Percentiles rank a stretch among this genome's conserved stretches.
Evolutionary conservation across 2,888 invertebrate species (phyloP).

Genomic region (Toxonevra muliebris): DNA sequence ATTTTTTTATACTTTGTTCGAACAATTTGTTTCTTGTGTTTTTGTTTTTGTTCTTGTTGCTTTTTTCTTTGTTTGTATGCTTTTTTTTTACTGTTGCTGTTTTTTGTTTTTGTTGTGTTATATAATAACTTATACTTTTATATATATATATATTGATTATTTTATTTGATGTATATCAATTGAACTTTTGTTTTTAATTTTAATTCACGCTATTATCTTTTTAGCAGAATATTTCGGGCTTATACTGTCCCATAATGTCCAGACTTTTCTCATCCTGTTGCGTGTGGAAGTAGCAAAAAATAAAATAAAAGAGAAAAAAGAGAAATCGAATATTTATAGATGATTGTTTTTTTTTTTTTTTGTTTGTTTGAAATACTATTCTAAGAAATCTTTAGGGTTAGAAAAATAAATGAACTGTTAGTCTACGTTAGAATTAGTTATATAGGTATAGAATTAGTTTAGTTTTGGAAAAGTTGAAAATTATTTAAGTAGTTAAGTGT

Average conservation of each 20-base stretch:
- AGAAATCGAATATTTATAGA: conserved; percentile 35
- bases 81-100: conserved; percentile 31
- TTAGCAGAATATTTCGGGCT: conserved; percentile 83
- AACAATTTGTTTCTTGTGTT: conserved; percentile 34
- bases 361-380: not conserved
- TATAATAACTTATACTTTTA: conserved; percentile 9
- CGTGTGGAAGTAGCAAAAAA: conserved; percentile 52
- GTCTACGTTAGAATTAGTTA: too few relatives aligned
- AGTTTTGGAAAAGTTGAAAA: too few relatives aligned
- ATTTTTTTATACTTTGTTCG: conserved; percentile 27
- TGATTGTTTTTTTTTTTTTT: conserved; percentile 3
- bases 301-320: conserved; percentile 34
- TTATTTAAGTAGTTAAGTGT: too few relatives aligned
- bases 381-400: not conserved
- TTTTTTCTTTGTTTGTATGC: conserved; percentile 30
- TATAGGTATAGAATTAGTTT: too few relatives aligned
- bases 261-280: conserved; percentile 76
- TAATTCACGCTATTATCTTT: conserved; percentile 34
- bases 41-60: conserved; percentile 35
- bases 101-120: conserved; percentile 31
- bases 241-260: conserved; percentile 82
- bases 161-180: conserved; percentile 41
- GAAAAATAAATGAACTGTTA: not conserved
- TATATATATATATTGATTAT: conserved; percentile 26
- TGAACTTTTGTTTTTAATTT: conserved; percentile 39